phyloP scores from a whole-genome alignment of 1,140 invertebrate genomes.

The Papilio polytes region DNA sequence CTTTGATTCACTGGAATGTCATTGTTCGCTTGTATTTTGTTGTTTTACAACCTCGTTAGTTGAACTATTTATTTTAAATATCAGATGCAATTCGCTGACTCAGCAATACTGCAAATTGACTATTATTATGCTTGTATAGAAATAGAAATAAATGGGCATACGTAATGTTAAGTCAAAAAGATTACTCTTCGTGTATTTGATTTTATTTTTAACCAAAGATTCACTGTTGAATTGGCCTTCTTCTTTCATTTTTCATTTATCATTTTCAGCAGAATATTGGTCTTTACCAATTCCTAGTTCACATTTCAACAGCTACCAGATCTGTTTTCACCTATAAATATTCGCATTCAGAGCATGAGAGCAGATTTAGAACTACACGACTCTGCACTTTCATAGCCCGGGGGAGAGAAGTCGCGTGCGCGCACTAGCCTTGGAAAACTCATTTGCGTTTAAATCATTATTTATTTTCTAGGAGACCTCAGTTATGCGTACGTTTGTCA shows the following conservation, averaged over 20 bases:
- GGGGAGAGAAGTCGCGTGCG: conserved; percentile 31
- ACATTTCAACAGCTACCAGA: background rate
- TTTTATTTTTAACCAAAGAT: too few species aligned
- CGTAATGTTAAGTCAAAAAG: background rate
- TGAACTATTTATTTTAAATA: conserved; percentile 25
- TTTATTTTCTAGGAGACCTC: conserved; percentile 1
- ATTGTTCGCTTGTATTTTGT: conserved; percentile 29
- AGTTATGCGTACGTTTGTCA: conserved; percentile 1
- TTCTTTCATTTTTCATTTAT: too few species aligned
- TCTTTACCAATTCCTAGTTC: background rate
- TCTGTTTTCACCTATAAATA: background rate
- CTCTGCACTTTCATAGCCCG: conserved; percentile 23
- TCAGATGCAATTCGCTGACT: conserved; percentile 1
- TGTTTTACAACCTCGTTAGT: conserved; percentile 29
- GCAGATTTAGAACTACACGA: background rate
- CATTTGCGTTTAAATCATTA: conserved; percentile 30
- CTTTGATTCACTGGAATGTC: conserved; percentile 31
- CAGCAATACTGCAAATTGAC: background rate
- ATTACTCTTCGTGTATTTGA: background rate
- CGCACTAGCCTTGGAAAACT: conserved; percentile 21
- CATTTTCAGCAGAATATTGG: background rate
- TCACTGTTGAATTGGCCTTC: too few species aligned
- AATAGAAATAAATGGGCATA: background rate
- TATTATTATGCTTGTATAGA: background rate
- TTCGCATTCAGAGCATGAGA: background rate